Base-by-base conservation (phyloP, 2,797 vertebrate genomes). In the Microchirus variegatus region DNA sequence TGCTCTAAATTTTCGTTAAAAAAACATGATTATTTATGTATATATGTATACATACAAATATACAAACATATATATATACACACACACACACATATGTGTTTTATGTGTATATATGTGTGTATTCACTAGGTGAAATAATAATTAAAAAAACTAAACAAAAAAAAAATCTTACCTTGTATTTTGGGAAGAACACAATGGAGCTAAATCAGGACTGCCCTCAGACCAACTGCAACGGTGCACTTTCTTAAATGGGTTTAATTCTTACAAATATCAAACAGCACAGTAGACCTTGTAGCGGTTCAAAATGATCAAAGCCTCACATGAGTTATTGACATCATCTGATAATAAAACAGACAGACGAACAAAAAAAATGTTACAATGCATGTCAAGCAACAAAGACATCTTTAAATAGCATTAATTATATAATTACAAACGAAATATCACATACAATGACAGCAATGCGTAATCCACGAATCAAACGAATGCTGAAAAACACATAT, bases 341-440 rank as follows among this genome's bases (percentile, higher is more conserved):
- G 87, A 90, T 84, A 88, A 81, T 86, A 87, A 89, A 87, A 89
- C 64, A 42, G 75, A 31, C 31, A 90, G 75, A 31, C 31, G 89
- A 88, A 86, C 82, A 75, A 78, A 89, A 78, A 89, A 89, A 82
- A 90, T 89, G 88, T 89, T 93, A 93, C 90, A 90, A 91, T 90
- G 89, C 78, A 84, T 92, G 88, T 91, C 90, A 86, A 89, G 84
- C 89, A 88, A 91, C 87, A 87, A 85, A 86, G 84, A 91, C 83
- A 84, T 91, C 71, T 87, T 93, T 92, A 94, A 94, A 93, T 91
- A 91, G 86, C 83, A 90, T 87, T 89, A 93, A 91, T 91, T 85
- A 90, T 89, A 91, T 90, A 84, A 92, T 91, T 91, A 89, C 82
- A 90, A 92, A 93, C 91, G 87, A 93, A 91, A 92, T 88, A 88